Evolutionary conservation across 2,888 invertebrate species (phyloP).

Genomic region (Ophion costatus): DNA sequence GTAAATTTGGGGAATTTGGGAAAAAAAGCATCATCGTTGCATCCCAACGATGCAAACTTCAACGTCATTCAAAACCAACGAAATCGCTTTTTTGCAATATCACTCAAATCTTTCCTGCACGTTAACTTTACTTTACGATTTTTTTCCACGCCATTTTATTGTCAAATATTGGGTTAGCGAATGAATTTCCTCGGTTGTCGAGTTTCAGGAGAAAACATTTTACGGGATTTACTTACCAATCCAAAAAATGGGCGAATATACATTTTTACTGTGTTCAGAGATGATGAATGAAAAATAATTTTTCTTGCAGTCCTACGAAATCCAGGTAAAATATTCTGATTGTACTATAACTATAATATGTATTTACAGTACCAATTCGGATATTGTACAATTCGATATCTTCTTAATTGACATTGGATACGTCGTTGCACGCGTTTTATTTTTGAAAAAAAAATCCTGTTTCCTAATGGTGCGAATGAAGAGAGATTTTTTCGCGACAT

Average conservation of each 20-base stretch:
- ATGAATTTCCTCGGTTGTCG: too few species aligned
- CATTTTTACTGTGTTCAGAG: neutral
- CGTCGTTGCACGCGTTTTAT: neutral
- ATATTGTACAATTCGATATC: neutral
- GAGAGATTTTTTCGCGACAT: neutral
- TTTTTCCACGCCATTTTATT: too few species aligned
- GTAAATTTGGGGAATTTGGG: too few species aligned
- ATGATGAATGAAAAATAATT: neutral
- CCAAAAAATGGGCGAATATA: neutral
- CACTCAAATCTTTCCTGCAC: too few species aligned
- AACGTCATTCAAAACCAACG: too few species aligned
- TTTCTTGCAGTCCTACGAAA: neutral
- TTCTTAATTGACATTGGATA: neutral
- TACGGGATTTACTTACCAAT: neutral
- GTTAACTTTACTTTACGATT: too few species aligned
- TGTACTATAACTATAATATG: neutral
- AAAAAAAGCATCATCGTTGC: too few species aligned
- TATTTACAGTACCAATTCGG: neutral
- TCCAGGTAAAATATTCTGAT: neutral
- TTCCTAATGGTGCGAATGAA: neutral
- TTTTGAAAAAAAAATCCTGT: neutral
- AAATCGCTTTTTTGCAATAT: too few species aligned
- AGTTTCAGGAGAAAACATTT: too few species aligned
- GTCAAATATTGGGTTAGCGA: too few species aligned
- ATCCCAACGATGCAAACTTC: too few species aligned